Evolutionary conservation across 2,113 vertebrate genomes (phyloP).

Genomic region (Nyctibius bracteatus): DNA sequence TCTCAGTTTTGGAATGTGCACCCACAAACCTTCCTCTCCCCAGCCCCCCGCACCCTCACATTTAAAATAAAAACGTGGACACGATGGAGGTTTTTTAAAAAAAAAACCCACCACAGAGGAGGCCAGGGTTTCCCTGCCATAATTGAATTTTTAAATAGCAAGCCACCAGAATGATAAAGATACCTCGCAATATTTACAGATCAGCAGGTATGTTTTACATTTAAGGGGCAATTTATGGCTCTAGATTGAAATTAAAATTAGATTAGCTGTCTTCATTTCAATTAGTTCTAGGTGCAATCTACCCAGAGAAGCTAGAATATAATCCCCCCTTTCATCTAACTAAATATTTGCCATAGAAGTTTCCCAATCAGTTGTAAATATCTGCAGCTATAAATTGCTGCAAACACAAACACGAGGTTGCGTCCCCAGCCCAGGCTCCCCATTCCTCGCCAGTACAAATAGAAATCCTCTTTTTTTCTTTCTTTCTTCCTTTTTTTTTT

Average conservation of each 20-base stretch:
- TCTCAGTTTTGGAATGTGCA: background rate
- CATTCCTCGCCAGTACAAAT: background rate
- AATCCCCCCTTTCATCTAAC: background rate
- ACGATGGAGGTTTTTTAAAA: background rate
- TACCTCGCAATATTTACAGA: constrained; percentile 53
- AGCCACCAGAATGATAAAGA: constrained; percentile 20
- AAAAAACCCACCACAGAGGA: background rate
- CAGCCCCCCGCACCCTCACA: background rate
- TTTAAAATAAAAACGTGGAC: background rate
- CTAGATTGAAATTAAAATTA: constrained; percentile 50
- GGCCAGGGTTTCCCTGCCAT: constrained; percentile 12
- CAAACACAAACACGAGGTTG: constrained; percentile 70
- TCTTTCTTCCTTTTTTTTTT: background rate
- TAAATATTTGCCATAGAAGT: constrained; percentile 32
- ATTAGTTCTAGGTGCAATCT: constrained; percentile 34
- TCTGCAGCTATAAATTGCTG: constrained; percentile 62
- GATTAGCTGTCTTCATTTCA: constrained; percentile 55
- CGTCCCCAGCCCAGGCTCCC: constrained; percentile 49
- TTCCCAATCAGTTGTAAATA: constrained; percentile 35
- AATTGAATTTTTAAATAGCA: constrained; percentile 47
- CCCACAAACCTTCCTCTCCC: background rate
- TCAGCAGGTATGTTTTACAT: constrained; percentile 61
- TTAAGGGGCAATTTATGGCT: constrained; percentile 57
- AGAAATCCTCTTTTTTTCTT: background rate
- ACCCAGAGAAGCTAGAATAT: background rate